Percentiles rank a stretch among this genome's conserved stretches.
phyloP scores from a whole-genome alignment of 2,113 vertebrate genomes.

The Falcunculus frontatus region DNA sequence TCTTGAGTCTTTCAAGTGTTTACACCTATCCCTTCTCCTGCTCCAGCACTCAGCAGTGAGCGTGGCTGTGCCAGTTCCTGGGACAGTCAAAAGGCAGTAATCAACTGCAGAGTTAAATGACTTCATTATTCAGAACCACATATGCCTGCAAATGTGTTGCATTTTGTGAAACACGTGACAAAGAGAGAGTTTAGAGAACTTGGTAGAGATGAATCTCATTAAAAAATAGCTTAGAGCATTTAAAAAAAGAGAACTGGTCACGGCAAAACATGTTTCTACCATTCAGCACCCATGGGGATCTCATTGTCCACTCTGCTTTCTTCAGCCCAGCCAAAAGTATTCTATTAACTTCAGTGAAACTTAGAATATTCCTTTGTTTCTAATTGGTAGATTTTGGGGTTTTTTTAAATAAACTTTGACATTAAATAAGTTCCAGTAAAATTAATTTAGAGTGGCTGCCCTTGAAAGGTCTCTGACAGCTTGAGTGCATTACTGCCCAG shows the following conservation, averaged over 20 bases:
- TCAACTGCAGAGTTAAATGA: neutral
- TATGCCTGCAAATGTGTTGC: neutral
- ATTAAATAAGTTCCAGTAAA: constrained; percentile 27
- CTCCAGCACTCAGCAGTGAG: neutral
- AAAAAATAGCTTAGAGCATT: neutral
- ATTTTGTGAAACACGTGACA: neutral
- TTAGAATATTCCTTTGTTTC: neutral
- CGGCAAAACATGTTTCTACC: neutral
- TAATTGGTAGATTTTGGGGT: neutral
- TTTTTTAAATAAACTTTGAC: constrained; percentile 18
- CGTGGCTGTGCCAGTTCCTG: neutral
- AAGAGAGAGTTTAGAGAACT: neutral
- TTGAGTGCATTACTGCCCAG: neutral
- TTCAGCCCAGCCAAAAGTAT: neutral
- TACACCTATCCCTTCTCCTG: neutral
- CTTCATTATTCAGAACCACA: neutral
- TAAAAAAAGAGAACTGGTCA: neutral
- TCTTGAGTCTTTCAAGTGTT: neutral
- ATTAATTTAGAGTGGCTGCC: neutral
- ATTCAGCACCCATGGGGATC: neutral
- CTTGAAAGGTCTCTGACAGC: neutral
- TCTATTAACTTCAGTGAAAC: neutral
- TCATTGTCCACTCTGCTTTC: neutral
- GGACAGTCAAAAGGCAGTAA: neutral
- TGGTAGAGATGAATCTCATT: neutral